Percentiles rank a stretch among this genome's conserved stretches.
Evolutionary conservation across 1,140 invertebrate species (phyloP).

Genomic region (Onthophagus taurus): DNA sequence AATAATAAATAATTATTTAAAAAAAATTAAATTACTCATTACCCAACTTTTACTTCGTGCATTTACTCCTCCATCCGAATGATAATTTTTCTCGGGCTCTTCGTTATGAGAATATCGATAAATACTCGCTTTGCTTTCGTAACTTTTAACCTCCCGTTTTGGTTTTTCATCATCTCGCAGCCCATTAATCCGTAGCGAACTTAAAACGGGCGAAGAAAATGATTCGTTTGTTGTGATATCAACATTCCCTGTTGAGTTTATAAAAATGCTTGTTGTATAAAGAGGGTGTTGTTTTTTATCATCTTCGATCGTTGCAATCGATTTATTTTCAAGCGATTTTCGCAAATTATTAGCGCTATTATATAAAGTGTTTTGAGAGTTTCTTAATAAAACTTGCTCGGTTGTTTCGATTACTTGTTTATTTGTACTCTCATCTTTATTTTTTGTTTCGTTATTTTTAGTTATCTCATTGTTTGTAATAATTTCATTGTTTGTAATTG

Average conservation of each 20-base stretch:
- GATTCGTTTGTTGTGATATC: slow-evolving; percentile 16
- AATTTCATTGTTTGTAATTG: neutral
- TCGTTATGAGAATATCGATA: slow-evolving; percentile 26
- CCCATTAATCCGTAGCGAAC: slow-evolving; percentile 19
- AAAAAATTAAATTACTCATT: slow-evolving; percentile 7
- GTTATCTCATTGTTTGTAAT: neutral
- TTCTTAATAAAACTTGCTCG: slow-evolving; percentile 21
- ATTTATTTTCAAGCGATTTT: slow-evolving; percentile 23
- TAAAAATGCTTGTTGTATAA: slow-evolving; percentile 36
- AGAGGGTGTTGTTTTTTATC: slow-evolving; percentile 17
- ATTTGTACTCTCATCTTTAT: slow-evolving; percentile 13
- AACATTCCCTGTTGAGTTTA: slow-evolving; percentile 29
- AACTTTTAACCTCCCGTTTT: slow-evolving; percentile 15
- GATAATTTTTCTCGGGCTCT: slow-evolving; percentile 13
- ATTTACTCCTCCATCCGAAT: slow-evolving; percentile 13
- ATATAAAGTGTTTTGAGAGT: slow-evolving; percentile 30
- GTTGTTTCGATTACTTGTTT: slow-evolving; percentile 6
- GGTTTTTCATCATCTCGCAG: slow-evolving; percentile 13
- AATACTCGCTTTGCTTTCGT: slow-evolving; percentile 26
- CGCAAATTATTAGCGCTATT: slow-evolving; percentile 23
- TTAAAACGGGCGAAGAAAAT: slow-evolving; percentile 21
- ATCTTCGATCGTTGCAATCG: slow-evolving; percentile 10
- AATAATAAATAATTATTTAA: neutral
- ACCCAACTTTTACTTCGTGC: slow-evolving; percentile 23
- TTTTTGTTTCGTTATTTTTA: slow-evolving; percentile 4